Conservation (phyloP, 2,113 vertebrate genomes). For the Mesocricetus auratus region DNA sequence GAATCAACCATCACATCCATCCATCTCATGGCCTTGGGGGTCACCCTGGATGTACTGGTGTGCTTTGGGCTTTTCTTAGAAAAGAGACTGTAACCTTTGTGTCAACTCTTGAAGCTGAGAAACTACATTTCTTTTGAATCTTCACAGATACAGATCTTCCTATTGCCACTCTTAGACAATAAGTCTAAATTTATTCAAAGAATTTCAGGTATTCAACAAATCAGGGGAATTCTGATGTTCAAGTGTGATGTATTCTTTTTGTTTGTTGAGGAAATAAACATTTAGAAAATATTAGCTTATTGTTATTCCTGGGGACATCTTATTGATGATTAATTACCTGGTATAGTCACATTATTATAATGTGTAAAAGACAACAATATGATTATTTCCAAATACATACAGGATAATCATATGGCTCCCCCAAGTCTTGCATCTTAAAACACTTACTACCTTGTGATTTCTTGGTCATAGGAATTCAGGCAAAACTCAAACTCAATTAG, state of each 20-base stretch:
- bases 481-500: neutral
- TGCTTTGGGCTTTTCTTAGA: neutral
- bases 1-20: neutral
- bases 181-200: neutral
- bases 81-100: neutral
- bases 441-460: neutral
- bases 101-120: neutral
- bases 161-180: neutral
- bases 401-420: neutral
- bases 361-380: neutral
- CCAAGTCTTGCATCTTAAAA: neutral
- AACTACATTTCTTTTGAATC: slow-evolving; percentile 3
- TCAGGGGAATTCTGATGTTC: neutral
- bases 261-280: neutral
- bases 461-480: neutral
- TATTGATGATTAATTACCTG: neutral
- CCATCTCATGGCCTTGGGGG: neutral
- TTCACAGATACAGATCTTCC: neutral
- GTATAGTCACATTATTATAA: slow-evolving; percentile 15
- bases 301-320: neutral
- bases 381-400: neutral
- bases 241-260: neutral
- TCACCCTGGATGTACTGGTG: neutral
- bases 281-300: neutral
- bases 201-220: neutral